These are phyloP conservation scores for Epinotia nisella DNA, from an alignment of 2,888 invertebrate species.

Conservation along the genomic window DNA sequence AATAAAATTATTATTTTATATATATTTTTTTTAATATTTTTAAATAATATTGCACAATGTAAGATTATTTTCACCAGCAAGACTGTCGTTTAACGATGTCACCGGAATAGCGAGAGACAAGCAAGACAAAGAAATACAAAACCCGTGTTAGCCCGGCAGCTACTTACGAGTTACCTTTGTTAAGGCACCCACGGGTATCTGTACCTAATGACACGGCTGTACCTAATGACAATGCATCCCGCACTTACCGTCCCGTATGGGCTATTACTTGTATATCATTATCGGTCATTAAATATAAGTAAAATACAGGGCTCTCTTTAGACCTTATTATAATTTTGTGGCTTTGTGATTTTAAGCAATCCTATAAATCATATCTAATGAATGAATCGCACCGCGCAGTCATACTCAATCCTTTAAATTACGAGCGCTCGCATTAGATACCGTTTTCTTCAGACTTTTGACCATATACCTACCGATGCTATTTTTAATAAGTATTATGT, in stretches of 20 bases:
- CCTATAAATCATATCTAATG: neutral
- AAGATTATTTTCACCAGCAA: neutral
- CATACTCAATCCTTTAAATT: no score
- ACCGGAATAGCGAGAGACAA: neutral
- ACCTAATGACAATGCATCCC: neutral
- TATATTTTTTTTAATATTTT: no score
- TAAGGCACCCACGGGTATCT: neutral
- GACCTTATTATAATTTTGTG: neutral
- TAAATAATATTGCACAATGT: neutral
- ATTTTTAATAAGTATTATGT: no score
- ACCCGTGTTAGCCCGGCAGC: neutral
- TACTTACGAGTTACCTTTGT: neutral
- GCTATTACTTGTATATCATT: conserved; percentile 8
- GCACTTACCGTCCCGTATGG: neutral
- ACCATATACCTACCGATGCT: no score
- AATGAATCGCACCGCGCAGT: neutral
- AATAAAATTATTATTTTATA: no score
- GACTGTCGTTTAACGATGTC: neutral
- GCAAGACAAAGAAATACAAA: neutral
- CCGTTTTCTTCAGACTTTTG: no score
- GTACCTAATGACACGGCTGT: neutral
- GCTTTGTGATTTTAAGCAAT: neutral
- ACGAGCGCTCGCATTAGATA: no score
- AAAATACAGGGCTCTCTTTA: conserved; percentile 1
- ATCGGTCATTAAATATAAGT: conserved; percentile 4